Evolutionary conservation across 2,113 vertebrate genomes (phyloP).

Genomic region (Zosterops hypoxanthus): DNA sequence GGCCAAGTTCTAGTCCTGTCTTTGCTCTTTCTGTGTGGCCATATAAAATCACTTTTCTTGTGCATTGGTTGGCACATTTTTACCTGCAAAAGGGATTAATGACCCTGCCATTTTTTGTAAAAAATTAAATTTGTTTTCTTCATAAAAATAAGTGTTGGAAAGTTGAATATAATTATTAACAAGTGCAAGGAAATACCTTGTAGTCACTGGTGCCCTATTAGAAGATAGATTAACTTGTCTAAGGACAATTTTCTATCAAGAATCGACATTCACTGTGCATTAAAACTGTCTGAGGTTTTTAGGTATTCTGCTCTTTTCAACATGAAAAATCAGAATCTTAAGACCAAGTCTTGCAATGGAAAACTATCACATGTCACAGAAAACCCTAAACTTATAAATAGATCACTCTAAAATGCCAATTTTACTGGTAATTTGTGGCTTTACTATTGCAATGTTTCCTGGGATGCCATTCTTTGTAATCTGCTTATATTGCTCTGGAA

Average conservation of each 20-base stretch:
- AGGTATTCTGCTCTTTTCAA: background rate
- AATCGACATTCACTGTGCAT: background rate
- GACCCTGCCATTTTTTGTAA: background rate
- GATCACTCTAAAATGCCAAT: background rate
- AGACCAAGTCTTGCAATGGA: background rate
- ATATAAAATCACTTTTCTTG: background rate
- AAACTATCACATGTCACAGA: background rate
- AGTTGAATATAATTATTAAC: background rate
- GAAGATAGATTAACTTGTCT: background rate
- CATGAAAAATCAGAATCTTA: background rate
- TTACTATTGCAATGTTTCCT: background rate
- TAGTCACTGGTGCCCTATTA: background rate
- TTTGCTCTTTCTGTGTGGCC: background rate
- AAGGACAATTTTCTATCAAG: background rate
- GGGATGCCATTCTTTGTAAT: background rate
- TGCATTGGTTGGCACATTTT: background rate
- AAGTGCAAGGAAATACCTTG: background rate
- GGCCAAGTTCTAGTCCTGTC: background rate
- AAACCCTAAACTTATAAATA: background rate
- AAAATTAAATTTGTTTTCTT: background rate
- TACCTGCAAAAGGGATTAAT: background rate
- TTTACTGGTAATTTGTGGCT: background rate
- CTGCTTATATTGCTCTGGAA: background rate
- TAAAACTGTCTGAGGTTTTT: background rate
- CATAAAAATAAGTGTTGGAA: background rate